A percentile compares a stretch with the other conserved stretches of the same genome.
phyloP scores from a whole-genome alignment of 2,113 vertebrate genomes.

The Oreotrochilus melanogaster region DNA sequence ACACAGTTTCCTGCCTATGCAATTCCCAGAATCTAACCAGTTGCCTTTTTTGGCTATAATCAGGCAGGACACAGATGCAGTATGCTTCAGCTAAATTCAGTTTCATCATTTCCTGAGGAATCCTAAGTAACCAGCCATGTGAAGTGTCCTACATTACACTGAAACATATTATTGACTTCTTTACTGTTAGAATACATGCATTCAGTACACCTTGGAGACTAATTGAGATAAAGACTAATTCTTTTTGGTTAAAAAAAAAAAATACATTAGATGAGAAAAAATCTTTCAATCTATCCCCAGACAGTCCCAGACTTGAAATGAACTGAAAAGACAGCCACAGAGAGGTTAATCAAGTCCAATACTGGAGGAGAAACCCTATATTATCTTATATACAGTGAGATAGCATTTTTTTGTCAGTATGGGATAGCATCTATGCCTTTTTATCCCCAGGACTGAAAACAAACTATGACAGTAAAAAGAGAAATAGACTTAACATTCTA shows the following conservation, averaged over 20 bases:
- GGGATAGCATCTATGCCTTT: not conserved
- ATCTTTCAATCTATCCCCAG: not conserved
- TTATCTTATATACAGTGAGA: not conserved
- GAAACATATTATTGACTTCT: slow-evolving; percentile 20
- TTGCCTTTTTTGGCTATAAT: slow-evolving; percentile 86
- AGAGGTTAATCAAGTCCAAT: not conserved
- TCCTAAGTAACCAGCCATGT: slow-evolving; percentile 73
- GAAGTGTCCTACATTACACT: slow-evolving; percentile 61
- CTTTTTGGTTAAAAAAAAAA: not conserved
- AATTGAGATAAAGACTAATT: not conserved
- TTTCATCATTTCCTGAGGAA: slow-evolving; percentile 83
- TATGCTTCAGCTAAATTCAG: slow-evolving; percentile 71
- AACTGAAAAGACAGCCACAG: not conserved
- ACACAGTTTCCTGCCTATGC: slow-evolving; percentile 75
- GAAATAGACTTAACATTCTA: not conserved
- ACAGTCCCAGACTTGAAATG: not conserved
- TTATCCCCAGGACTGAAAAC: not conserved
- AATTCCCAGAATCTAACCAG: slow-evolving; percentile 76
- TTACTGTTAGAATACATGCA: not conserved
- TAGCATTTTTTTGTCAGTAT: not conserved
- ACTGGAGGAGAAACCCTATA: not conserved
- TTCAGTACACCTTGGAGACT: not conserved
- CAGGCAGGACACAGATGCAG: slow-evolving; percentile 71
- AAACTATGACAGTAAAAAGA: not conserved
- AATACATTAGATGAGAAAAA: not conserved